phyloP scores from a whole-genome alignment of 2,888 invertebrate species.

The Drosophila histrio region DNA sequence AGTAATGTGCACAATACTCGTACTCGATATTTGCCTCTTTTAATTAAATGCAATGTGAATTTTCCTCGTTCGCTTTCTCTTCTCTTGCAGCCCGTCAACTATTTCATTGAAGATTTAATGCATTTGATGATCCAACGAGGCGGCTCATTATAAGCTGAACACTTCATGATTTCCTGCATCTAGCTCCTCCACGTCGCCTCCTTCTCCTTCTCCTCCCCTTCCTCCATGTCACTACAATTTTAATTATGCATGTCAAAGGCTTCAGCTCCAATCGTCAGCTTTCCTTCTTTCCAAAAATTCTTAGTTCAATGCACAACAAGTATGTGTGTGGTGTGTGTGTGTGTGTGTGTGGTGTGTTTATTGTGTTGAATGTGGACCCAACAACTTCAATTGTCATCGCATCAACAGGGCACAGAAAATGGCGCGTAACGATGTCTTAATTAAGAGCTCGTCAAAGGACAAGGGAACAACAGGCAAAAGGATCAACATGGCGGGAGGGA shows the following conservation, averaged over 20 bases:
- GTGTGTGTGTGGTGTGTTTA: neutral
- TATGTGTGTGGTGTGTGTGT: neutral
- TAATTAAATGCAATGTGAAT: too few species aligned
- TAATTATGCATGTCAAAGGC: conserved; percentile 62
- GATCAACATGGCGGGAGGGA: neutral
- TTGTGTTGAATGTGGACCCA: neutral
- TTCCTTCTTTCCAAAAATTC: neutral
- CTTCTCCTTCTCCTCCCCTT: neutral
- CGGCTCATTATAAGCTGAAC: conserved; percentile 52
- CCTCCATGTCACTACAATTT: conserved; percentile 33
- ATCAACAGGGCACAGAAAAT: conserved; percentile 51
- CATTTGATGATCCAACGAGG: conserved; percentile 58
- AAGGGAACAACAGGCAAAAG: neutral
- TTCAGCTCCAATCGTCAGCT: conserved; percentile 31
- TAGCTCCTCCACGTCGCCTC: neutral
- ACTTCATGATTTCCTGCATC: neutral
- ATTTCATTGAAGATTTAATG: conserved; percentile 69
- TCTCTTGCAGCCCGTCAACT: conserved; percentile 41
- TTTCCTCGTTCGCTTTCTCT: conserved; percentile 9
- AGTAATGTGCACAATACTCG: too few species aligned
- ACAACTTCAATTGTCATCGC: conserved; percentile 56
- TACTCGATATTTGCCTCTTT: too few species aligned
- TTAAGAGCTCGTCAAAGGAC: conserved; percentile 55
- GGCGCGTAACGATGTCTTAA: conserved; percentile 71
- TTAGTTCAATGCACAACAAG: conserved; percentile 4